Evolutionary conservation across 1,140 invertebrate genomes (phyloP), one percentile per base, ranked within the genome.

Genomic region (Aphaenogaster ashmeadi): DNA sequence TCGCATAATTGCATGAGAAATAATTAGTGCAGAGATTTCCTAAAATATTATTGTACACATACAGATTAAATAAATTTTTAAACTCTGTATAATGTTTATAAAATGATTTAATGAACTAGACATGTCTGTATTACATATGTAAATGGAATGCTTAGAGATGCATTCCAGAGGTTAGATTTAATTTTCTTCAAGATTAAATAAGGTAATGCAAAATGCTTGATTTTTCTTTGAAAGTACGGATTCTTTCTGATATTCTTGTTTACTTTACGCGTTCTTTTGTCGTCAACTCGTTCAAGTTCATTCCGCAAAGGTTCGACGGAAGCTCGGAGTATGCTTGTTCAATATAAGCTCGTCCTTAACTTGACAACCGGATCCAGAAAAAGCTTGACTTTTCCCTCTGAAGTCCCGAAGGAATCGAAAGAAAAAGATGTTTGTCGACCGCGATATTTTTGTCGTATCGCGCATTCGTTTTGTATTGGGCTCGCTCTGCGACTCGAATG

Each of bases 401-500:
- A 50, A 75, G 69, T 84, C 80, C 27, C 47, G 18, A 47, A 56
- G 54, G 54, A 84, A 47, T 62, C 56, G 80, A 58, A 36, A 74
- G 80, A 83, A 74, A 84, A 74, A 75, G 69, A 84, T 84, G 80
- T 84, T 84, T 84, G 80, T 74, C 80, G 80, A 84, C 69, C 80
- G 54, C 80, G 41, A 74, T 84, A 84, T 84, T 84, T 84, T 84
- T 75, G 80, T 62, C 80, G 80, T 74, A 74, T 75, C 69, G 54
- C 41, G 67, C 80, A 58, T 74, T 83, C 80, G 80, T 75, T 84
- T 75, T 84, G 54, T 62, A 84, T 75, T 60, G 80, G 21, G 69
- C 36, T 52, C 66, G 27, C 38, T 54, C 66, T 18, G 36, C 69
- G 69, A 84, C 69, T 84, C 54, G 54, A 62, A 33, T 60, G 80